Conservation (phyloP, 2,888 invertebrate species). For the Sicus ferrugineus region DNA sequence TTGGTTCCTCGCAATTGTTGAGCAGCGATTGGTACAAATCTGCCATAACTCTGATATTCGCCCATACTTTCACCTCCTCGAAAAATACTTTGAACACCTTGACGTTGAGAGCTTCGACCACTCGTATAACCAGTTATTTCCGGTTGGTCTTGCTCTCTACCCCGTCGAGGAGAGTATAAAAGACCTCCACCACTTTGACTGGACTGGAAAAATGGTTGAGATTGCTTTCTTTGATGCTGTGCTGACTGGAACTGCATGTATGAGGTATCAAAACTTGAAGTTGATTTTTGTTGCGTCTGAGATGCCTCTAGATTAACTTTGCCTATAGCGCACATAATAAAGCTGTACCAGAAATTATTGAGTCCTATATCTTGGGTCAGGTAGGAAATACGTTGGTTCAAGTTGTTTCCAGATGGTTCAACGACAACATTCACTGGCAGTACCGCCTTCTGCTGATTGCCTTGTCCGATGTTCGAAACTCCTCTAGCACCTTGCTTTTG, state of each 20-base stretch:
- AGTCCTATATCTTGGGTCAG: conserved; percentile 23
- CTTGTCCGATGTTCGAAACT: not conserved
- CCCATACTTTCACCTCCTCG: not conserved
- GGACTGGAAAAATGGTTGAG: not conserved
- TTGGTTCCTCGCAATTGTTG: not conserved
- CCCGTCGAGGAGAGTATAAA: not conserved
- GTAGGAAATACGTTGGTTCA: conserved; percentile 17
- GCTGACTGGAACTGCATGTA: too few relatives aligned
- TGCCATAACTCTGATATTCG: not conserved
- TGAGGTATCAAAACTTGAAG: not conserved
- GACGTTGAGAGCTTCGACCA: not conserved
- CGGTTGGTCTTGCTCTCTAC: not conserved
- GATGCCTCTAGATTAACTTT: not conserved
- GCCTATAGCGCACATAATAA: not conserved
- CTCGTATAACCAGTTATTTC: not conserved
- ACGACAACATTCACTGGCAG: not conserved
- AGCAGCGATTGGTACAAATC: too few relatives aligned
- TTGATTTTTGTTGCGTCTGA: not conserved
- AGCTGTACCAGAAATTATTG: conserved; percentile 27
- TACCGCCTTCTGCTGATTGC: not conserved
- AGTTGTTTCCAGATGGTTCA: not conserved
- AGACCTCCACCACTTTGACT: not conserved
- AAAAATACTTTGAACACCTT: not conserved
- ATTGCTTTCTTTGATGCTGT: not conserved
- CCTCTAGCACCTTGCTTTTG: not conserved